Conservation (phyloP, 2,797 vertebrate genomes). For the Phrynocephalus guinanensis region DNA sequence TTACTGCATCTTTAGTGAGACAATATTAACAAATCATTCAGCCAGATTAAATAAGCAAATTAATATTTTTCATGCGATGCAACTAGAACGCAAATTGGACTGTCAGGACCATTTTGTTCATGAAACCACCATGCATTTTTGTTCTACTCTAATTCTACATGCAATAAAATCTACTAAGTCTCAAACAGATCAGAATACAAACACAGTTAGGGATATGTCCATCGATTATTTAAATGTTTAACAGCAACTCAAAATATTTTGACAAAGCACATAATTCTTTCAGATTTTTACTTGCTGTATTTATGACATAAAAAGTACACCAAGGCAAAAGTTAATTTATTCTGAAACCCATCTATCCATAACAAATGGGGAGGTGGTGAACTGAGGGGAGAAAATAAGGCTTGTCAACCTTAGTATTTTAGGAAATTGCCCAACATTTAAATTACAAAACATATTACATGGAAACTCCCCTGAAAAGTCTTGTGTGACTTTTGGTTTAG, state of each 20-base stretch:
- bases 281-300: conserved; percentile 32
- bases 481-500: neutral
- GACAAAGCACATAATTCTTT: conserved; percentile 61
- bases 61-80: conserved; percentile 76
- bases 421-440: neutral
- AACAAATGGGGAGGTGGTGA: neutral
- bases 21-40: conserved; percentile 76
- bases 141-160: conserved; percentile 71
- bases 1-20: conserved; percentile 81
- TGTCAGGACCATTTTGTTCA: conserved; percentile 71
- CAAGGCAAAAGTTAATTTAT: conserved; percentile 9
- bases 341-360: conserved; percentile 24
- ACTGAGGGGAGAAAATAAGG: neutral
- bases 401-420: neutral
- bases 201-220: conserved; percentile 26
- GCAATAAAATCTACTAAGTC: conserved; percentile 63
- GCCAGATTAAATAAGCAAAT: conserved; percentile 79
- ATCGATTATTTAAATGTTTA: conserved; percentile 58
- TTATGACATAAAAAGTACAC: conserved; percentile 33
- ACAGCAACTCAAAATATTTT: conserved; percentile 48
- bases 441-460: conserved; percentile 14
- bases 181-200: conserved; percentile 36
- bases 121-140: conserved; percentile 76
- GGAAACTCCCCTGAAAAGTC: conserved; percentile 20
- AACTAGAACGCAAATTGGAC: conserved; percentile 72